phyloP scores from a whole-genome alignment of 2,888 invertebrate species.

The Dusona sp. region DNA sequence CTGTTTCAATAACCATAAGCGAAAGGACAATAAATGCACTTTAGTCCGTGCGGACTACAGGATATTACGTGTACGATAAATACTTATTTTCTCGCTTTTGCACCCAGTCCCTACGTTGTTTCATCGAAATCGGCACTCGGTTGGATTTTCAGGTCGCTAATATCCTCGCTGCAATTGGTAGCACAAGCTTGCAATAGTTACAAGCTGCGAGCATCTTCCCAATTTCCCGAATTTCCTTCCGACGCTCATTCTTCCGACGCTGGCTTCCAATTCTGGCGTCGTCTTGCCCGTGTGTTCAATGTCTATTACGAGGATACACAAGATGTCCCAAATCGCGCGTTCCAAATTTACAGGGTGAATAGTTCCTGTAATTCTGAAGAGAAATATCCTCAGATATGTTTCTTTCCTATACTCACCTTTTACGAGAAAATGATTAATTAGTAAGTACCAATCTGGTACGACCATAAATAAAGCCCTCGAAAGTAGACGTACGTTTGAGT shows the following conservation, averaged over 20 bases:
- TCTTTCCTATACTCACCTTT: neutral
- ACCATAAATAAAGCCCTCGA: too few species aligned
- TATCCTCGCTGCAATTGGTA: constrained; percentile 28
- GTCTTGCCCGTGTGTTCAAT: neutral
- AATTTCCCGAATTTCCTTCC: constrained; percentile 58
- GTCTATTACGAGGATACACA: neutral
- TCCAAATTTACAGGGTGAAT: neutral
- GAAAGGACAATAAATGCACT: constrained; percentile 39
- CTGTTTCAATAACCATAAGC: constrained; percentile 35
- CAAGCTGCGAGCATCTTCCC: constrained; percentile 49
- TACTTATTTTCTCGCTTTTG: constrained; percentile 1
- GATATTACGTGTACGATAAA: constrained; percentile 48
- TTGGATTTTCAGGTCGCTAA: constrained; percentile 27
- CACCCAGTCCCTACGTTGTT: neutral
- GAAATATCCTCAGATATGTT: neutral
- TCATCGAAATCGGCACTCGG: constrained; percentile 6
- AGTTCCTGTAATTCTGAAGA: neutral
- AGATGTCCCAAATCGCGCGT: neutral
- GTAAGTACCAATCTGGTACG: neutral
- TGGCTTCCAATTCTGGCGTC: constrained; percentile 35
- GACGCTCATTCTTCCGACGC: constrained; percentile 30
- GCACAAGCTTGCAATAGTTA: constrained; percentile 28
- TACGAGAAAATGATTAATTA: neutral
- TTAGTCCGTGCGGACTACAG: constrained; percentile 19
- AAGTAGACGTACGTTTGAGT: too few species aligned